Evolutionary conservation across 1,140 invertebrate species (phyloP).

Genomic region (Zaprionus vittiger): DNA sequence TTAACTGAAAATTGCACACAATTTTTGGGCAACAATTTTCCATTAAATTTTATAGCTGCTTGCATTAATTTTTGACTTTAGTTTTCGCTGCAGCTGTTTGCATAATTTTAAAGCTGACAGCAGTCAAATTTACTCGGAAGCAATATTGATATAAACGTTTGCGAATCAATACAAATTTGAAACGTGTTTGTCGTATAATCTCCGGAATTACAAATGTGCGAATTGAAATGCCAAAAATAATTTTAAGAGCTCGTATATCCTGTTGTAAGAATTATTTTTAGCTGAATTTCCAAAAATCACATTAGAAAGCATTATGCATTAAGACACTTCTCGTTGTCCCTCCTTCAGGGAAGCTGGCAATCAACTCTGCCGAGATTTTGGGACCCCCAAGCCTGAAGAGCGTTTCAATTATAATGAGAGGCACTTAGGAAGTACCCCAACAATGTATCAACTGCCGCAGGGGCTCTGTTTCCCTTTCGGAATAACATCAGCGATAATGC

Average conservation of each 20-base stretch:
- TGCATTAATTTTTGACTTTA: slow-evolving; percentile 50
- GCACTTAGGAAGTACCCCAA: slow-evolving; percentile 10
- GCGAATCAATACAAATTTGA: slow-evolving; percentile 12
- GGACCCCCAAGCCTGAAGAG: not conserved
- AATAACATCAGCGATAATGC: slow-evolving; percentile 53
- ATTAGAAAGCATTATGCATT: not conserved
- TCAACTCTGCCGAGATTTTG: not conserved
- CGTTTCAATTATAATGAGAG: slow-evolving; percentile 8
- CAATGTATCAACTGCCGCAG: not conserved
- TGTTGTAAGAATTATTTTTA: not conserved
- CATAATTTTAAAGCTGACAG: slow-evolving; percentile 32
- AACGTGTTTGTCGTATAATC: slow-evolving; percentile 27
- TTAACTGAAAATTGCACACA: slow-evolving; percentile 31
- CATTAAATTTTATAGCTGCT: slow-evolving; percentile 7
- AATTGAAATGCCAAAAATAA: slow-evolving; percentile 16
- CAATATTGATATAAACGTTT: slow-evolving; percentile 19
- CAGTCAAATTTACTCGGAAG: slow-evolving; percentile 7
- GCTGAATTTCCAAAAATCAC: not conserved
- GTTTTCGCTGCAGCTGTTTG: slow-evolving; percentile 34
- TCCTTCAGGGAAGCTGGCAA: slow-evolving; percentile 1
- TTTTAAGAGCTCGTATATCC: no score
- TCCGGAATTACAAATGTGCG: slow-evolving; percentile 19
- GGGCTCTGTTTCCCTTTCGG: slow-evolving; percentile 7
- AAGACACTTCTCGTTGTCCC: not conserved
- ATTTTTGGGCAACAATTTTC: slow-evolving; percentile 18